Percentiles rank a stretch among this genome's conserved stretches.
Conservation (phyloP, 2,888 invertebrate species). For the Elgonia sp. region DNA sequence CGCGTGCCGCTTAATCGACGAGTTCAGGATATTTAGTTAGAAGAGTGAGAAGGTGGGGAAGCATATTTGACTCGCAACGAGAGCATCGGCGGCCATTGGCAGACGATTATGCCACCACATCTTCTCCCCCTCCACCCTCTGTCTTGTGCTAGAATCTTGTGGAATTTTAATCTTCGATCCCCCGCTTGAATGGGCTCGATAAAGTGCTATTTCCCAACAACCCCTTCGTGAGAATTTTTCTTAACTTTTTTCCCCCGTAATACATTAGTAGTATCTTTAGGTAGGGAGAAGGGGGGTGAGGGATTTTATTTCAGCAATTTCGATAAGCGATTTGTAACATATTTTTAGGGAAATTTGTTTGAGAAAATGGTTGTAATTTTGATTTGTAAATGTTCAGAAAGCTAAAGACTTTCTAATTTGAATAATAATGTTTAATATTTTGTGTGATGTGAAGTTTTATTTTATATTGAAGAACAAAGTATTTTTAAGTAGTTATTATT, state of each 20-base stretch:
- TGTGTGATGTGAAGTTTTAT: no score
- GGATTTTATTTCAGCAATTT: neutral
- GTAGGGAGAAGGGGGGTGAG: no score
- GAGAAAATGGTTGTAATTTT: no score
- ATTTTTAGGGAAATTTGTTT: no score
- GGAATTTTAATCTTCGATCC: slow-evolving; percentile 79
- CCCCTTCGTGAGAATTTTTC: no score
- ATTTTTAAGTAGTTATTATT: no score
- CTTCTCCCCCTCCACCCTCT: no score
- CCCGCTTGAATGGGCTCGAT: slow-evolving; percentile 67
- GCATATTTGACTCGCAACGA: slow-evolving; percentile 66
- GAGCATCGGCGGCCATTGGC: slow-evolving; percentile 49
- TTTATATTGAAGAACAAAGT: no score
- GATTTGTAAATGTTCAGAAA: neutral
- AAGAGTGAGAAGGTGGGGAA: neutral
- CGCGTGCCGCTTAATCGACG: slow-evolving; percentile 77
- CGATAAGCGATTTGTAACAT: no score
- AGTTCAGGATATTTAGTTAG: slow-evolving; percentile 56
- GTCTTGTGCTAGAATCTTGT: slow-evolving; percentile 51
- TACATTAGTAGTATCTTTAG: neutral
- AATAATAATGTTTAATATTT: no score
- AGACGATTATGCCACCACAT: slow-evolving; percentile 9
- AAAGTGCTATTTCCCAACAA: slow-evolving; percentile 23
- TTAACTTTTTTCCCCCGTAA: no score
- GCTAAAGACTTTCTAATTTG: no score